Conservation (phyloP, 2,888 invertebrate genomes). For the Lycophotia porphyrea region DNA sequence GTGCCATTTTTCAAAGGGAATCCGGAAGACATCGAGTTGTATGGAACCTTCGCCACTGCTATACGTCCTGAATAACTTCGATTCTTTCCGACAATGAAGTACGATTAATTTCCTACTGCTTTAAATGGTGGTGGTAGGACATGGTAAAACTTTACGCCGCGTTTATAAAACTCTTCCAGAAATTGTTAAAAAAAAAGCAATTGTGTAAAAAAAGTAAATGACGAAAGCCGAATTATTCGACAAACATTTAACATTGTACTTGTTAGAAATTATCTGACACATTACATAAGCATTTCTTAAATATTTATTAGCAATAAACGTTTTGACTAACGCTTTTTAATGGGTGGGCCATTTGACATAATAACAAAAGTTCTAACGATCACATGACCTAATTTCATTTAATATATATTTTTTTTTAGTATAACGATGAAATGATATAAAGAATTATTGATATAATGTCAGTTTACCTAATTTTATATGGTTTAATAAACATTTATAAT, state of each 20-base stretch:
- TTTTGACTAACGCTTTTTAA: neutral
- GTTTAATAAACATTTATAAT: too few relatives aligned
- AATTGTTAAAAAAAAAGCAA: neutral
- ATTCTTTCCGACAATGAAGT: neutral
- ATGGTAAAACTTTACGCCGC: neutral
- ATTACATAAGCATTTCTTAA: conserved; percentile 50
- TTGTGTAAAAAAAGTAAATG: neutral
- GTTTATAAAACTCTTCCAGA: neutral
- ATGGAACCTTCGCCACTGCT: too few relatives aligned
- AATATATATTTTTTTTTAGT: too few relatives aligned
- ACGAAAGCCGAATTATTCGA: conserved; percentile 37
- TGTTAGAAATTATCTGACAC: conserved; percentile 51
- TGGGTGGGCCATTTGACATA: too few relatives aligned
- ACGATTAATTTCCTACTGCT: neutral
- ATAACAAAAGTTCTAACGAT: too few relatives aligned
- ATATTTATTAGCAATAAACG: neutral
- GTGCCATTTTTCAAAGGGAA: too few relatives aligned
- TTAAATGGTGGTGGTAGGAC: neutral
- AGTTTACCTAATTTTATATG: too few relatives aligned
- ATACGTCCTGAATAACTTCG: neutral
- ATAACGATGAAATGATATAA: too few relatives aligned
- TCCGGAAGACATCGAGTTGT: too few relatives aligned
- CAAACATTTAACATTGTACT: conserved; percentile 9
- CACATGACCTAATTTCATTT: too few relatives aligned
- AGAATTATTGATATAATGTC: too few relatives aligned